Conservation (phyloP, 2,113 vertebrate genomes). For the Cyphomyrus discorhynchus region DNA sequence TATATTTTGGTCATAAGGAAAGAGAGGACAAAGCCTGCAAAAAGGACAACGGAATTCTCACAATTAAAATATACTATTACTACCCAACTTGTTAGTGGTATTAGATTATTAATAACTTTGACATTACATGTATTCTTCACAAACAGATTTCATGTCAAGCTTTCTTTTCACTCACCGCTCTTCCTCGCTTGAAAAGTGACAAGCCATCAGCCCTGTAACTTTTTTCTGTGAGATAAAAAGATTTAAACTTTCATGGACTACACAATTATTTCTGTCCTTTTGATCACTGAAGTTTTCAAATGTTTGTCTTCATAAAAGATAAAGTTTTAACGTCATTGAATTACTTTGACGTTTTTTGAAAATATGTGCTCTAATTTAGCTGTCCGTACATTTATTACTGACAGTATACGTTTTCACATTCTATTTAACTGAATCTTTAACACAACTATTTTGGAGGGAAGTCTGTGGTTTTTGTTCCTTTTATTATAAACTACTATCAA, state of each 20-base stretch:
- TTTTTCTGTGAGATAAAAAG: background rate
- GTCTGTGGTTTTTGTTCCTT: background rate
- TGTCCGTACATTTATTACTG: background rate
- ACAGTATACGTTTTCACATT: background rate
- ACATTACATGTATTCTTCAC: background rate
- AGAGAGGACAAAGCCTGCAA: background rate
- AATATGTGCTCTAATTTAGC: background rate
- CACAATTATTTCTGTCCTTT: slow-evolving; percentile 3
- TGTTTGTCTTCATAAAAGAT: background rate
- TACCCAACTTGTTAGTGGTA: background rate
- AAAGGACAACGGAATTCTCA: background rate
- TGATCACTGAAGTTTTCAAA: background rate
- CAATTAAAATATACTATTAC: background rate
- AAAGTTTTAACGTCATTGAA: background rate
- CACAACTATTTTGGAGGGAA: background rate
- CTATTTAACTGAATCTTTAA: background rate
- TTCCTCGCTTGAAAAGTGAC: background rate
- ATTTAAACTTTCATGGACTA: background rate
- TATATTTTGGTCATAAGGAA: background rate
- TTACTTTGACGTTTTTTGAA: background rate
- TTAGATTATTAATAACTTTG: slow-evolving; percentile 3
- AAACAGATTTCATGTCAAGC: background rate
- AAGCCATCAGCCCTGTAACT: background rate
- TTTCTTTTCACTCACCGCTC: background rate
- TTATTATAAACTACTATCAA: background rate